A percentile compares a stretch with the other conserved stretches of the same genome.
Evolutionary conservation across 1,140 invertebrate genomes (phyloP).

Genomic region (Rhopalosiphum maidis): DNA sequence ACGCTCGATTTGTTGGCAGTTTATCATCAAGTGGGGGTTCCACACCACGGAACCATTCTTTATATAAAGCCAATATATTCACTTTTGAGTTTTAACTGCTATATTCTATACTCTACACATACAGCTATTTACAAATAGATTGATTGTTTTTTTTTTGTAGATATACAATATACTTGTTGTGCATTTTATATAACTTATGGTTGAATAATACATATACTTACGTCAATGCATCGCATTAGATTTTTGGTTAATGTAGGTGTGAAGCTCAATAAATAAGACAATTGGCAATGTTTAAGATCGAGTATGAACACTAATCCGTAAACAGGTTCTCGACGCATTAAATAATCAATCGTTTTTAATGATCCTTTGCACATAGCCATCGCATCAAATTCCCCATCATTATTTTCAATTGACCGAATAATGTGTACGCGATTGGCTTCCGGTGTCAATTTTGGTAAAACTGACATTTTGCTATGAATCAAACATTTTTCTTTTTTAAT

Average conservation of each 20-base stretch:
- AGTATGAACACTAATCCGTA: conserved; percentile 21
- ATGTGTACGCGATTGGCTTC: conserved; percentile 36
- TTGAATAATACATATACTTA: conserved; percentile 11
- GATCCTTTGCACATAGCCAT: conserved; percentile 41
- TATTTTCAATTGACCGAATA: conserved; percentile 41
- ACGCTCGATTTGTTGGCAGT: too few species aligned
- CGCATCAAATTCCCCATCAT: conserved; percentile 8
- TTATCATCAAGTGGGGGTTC: too few species aligned
- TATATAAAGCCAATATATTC: too few species aligned
- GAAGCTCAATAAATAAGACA: conserved; percentile 45
- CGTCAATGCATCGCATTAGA: conserved; percentile 40
- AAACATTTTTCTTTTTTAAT: neutral
- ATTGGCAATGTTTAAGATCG: conserved; percentile 37
- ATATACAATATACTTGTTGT: neutral
- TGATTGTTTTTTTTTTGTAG: too few species aligned
- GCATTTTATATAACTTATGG: neutral
- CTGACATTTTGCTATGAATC: conserved; percentile 11
- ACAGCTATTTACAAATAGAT: too few species aligned
- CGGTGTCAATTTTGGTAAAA: conserved; percentile 44
- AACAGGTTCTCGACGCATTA: conserved; percentile 45
- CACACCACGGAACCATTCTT: too few species aligned
- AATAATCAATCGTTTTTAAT: conserved; percentile 32
- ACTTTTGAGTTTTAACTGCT: too few species aligned
- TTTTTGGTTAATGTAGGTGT: conserved; percentile 43
- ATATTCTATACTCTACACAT: too few species aligned